Percentiles rank a stretch among this genome's conserved stretches.
phyloP scores from a whole-genome alignment of 1,140 invertebrate genomes.

The Cyclargus thomasi region DNA sequence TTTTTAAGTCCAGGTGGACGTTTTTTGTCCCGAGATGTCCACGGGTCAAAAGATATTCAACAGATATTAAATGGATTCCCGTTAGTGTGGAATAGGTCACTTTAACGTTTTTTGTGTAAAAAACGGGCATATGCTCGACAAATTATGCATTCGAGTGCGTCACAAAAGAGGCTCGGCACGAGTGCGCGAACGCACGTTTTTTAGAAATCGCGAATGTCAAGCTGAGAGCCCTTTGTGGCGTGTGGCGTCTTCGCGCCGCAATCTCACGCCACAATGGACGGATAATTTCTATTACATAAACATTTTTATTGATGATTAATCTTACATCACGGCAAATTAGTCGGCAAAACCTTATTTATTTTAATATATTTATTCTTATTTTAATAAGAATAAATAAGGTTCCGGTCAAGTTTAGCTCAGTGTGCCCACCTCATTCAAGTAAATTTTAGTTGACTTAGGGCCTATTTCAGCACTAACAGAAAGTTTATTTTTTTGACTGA shows the following conservation, averaged over 20 bases:
- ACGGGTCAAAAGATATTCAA: conserved; percentile 65
- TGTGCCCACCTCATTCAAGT: too few species aligned
- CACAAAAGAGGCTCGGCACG: conserved; percentile 57
- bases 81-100: conserved; percentile 63
- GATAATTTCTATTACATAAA: background rate
- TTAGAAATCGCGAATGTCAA: conserved; percentile 62
- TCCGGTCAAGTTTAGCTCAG: too few species aligned
- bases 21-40: conserved; percentile 53
- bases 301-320: background rate
- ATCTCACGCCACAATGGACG: background rate
- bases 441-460: too few species aligned
- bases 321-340: background rate
- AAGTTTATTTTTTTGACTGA: too few species aligned
- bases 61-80: conserved; percentile 53
- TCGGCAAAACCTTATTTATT: too few species aligned
- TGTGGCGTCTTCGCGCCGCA: conserved; percentile 42
- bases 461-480: too few species aligned
- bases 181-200: conserved; percentile 49
- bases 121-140: conserved; percentile 69
- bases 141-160: conserved; percentile 71
- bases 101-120: conserved; percentile 58
- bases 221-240: conserved; percentile 46
- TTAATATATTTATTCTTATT: too few species aligned
- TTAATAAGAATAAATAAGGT: too few species aligned
- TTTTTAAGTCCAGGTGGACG: conserved; percentile 57